Evolutionary conservation across 2,888 invertebrate genomes (phyloP), one percentile per base, ranked within the genome.

Genomic region (Cheilosia vernalis): DNA sequence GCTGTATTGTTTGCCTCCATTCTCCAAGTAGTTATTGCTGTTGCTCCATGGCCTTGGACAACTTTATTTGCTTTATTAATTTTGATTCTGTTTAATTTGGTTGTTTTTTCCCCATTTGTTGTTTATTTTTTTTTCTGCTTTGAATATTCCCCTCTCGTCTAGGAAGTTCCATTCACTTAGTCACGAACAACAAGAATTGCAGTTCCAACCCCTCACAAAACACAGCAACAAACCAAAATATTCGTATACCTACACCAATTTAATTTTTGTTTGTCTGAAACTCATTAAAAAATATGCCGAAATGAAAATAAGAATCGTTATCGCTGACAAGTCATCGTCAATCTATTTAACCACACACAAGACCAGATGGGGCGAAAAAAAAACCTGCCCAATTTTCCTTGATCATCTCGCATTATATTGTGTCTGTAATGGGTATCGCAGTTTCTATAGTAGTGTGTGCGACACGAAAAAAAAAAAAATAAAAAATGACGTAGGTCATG

Each of bases 21-120:
- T 19, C 19, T 6, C 10, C 40, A n/a, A 51, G 13, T 55, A 17
- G 55, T 51, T 37, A 60, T 72, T 66, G 72, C 66, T 67, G 44
- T 51, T 42, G 58, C 69, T 66, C 79, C 72, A 80, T 80, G 79
- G 79, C 79, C 79, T 80, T 73, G 73, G 73, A 60, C 79, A 80
- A 80, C 60, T 73, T 73, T 73, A 66, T 80, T 73, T 80, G 66
- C 73, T 80, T 79, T 80, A 78, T 78, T 66, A 73, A 73, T 80
- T 80, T 70, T 60, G 58, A 66, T 73, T 80, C 64, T 60, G 24
- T 40, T 58, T 72, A 80, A 73, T 80, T 80, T 66, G 60, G 60
- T 56, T 70, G 61, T 61, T 78, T 70, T 33, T 19, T 6, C 66
- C 9, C 47, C 5, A 6, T 66, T 53, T 53, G 49, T 51, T 37